These are phyloP conservation scores for Syrphus vitripennis DNA, from an alignment of 2,888 invertebrate species.

Conservation along the genomic window DNA sequence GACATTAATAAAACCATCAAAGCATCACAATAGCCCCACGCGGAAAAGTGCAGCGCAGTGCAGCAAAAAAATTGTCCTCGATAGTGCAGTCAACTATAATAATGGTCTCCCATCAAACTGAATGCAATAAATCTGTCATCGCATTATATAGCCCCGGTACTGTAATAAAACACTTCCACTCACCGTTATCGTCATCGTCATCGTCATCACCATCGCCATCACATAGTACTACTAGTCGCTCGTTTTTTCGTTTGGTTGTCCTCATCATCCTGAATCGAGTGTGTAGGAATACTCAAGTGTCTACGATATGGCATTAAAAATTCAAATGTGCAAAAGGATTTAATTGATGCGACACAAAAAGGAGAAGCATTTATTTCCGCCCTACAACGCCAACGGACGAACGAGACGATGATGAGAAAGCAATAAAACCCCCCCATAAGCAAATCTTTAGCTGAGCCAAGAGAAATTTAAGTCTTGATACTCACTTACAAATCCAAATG, in stretches of 20 bases:
- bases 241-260: background rate
- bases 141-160: conserved; percentile 9
- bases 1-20: background rate
- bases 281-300: conserved; percentile 29
- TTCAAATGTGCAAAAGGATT: conserved; percentile 64
- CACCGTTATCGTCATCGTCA: background rate
- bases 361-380: conserved; percentile 55
- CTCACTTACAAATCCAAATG: too few species aligned
- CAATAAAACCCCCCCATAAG: background rate
- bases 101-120: conserved; percentile 22
- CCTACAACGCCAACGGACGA: background rate
- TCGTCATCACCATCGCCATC: background rate
- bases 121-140: conserved; percentile 51
- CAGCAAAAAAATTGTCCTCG: conserved; percentile 29
- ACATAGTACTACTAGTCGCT: background rate
- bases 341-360: conserved; percentile 64
- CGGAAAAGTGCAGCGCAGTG: background rate
- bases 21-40: background rate
- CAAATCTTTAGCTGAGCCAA: background rate
- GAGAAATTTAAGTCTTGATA: background rate
- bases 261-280: conserved; percentile 20
- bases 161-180: conserved; percentile 65
- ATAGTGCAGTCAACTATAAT: conserved; percentile 57
- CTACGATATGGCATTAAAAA: conserved; percentile 40
- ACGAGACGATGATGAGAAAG: background rate